Evolutionary conservation across 2,888 invertebrate genomes (phyloP), one percentile per base, ranked within the genome.

Genomic region (Hypolimnas misippus): DNA sequence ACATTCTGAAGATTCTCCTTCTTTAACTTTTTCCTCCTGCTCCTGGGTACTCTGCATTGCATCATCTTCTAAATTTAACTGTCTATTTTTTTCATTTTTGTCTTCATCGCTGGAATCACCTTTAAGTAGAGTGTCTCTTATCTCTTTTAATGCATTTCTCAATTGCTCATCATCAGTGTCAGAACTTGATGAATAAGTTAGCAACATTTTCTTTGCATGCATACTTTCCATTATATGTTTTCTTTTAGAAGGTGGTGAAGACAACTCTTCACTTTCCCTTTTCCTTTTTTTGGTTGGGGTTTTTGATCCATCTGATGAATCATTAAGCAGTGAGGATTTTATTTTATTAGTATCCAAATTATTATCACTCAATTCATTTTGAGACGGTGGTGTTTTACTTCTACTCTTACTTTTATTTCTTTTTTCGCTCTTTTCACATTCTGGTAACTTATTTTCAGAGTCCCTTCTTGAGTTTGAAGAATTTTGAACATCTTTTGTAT

Each of bases 171-270:
- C 86, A 57, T 86, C 87, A 49, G 83, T 81, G 49, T 88, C 91
- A 5, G 91, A 90, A 71, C 87, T 86, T 29, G 87, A 86, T 40
- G 86, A 85, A 69, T 84, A 79, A 38, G 75, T 74, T 3, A 89
- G 68, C 10, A 87, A 73, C 77, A 78, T 84, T 76, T 82, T 84
- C 67, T 87, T 91, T 19, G 86, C 88, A 71, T 84, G 73, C 70
- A 83, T 82, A 70, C 81, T 84, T 73, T 87, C 83, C 74, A 78
- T 83, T 1, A 81, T 79, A 62, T 73, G 71, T 70, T 84, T 87
- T 65, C 79, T 75, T 72, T 79, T 83, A 17, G 74, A 78, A 53
- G 73, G 76, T 69, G 69, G 73, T 42, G 74, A 62, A 55, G 73
- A 75, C 71, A 58, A 19, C 5, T 46, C 71, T 3, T 42, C 65